Evolutionary conservation across 2,797 vertebrate species (phyloP).

Genomic region (Amazona ochrocephala): DNA sequence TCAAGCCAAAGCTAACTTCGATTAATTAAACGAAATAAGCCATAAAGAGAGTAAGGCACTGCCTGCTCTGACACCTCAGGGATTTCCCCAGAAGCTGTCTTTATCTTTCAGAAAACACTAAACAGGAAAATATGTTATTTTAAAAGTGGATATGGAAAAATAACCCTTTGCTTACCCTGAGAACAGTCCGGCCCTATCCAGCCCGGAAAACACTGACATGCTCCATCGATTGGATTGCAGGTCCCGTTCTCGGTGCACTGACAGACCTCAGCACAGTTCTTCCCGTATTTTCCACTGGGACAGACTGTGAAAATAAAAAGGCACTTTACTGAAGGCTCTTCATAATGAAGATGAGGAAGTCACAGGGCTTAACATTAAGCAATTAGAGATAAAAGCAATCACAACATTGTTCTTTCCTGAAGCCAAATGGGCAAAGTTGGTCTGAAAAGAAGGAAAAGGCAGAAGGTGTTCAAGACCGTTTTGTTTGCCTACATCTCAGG

Average conservation of each 20-base stretch:
- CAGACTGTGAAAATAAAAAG: slow-evolving; percentile 83
- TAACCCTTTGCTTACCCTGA: slow-evolving; percentile 81
- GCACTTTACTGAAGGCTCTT: background rate
- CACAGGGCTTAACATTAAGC: background rate
- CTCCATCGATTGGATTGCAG: slow-evolving; percentile 95
- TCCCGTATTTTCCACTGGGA: slow-evolving; percentile 88
- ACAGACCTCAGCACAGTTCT: slow-evolving; percentile 88
- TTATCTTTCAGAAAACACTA: background rate
- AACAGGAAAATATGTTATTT: fast-evolving
- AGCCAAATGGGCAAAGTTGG: background rate
- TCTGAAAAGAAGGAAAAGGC: background rate
- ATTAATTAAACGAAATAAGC: slow-evolving; percentile 54
- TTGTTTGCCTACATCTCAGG: background rate
- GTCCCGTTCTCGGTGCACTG: slow-evolving; percentile 96
- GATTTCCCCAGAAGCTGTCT: background rate
- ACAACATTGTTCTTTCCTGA: background rate
- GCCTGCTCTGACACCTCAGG: background rate
- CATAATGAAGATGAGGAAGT: background rate
- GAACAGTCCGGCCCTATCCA: slow-evolving; percentile 97
- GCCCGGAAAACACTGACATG: slow-evolving; percentile 94
- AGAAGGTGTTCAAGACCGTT: background rate
- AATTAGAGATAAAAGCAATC: background rate
- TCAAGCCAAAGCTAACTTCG: slow-evolving; percentile 42
- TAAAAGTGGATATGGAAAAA: background rate
- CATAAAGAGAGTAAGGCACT: background rate